phyloP scores from a whole-genome alignment of 2,797 vertebrate genomes.

The Emys orbicularis region DNA sequence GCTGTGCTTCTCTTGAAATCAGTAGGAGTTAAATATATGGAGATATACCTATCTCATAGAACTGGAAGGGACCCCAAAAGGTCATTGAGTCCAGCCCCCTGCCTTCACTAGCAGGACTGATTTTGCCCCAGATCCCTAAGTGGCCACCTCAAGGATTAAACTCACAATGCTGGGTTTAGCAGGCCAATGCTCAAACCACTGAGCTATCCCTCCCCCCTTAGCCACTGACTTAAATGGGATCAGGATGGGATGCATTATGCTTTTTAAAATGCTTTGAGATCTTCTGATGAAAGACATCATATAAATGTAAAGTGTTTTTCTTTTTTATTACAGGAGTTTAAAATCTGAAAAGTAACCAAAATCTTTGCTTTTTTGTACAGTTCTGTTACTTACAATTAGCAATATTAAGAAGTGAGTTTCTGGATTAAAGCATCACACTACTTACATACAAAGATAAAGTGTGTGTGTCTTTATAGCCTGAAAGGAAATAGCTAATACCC shows the following conservation, averaged over 20 bases:
- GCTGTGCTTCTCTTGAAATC: not conserved
- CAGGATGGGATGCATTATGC: not conserved
- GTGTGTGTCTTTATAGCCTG: not conserved
- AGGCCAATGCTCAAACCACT: too few species aligned
- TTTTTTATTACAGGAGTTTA: not conserved
- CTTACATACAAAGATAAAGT: not conserved
- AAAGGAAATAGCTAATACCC: not conserved
- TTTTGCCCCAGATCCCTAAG: too few species aligned
- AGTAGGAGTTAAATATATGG: not conserved
- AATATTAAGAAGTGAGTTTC: not conserved
- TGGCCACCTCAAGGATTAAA: too few species aligned
- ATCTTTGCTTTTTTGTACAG: not conserved
- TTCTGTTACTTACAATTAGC: not conserved
- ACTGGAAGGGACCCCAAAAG: too few species aligned
- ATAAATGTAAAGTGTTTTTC: not conserved
- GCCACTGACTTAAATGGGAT: not conserved
- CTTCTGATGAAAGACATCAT: not conserved
- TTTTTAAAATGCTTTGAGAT: not conserved
- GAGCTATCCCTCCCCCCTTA: too few species aligned
- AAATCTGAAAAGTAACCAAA: not conserved
- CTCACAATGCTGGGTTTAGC: too few species aligned
- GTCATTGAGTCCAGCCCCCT: too few species aligned
- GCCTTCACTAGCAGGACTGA: too few species aligned
- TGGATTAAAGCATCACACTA: rapidly evolving
- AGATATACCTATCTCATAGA: too few species aligned